Base-by-base conservation (phyloP, 2,797 vertebrate genomes). In the Lutjanus argentimaculatus region DNA sequence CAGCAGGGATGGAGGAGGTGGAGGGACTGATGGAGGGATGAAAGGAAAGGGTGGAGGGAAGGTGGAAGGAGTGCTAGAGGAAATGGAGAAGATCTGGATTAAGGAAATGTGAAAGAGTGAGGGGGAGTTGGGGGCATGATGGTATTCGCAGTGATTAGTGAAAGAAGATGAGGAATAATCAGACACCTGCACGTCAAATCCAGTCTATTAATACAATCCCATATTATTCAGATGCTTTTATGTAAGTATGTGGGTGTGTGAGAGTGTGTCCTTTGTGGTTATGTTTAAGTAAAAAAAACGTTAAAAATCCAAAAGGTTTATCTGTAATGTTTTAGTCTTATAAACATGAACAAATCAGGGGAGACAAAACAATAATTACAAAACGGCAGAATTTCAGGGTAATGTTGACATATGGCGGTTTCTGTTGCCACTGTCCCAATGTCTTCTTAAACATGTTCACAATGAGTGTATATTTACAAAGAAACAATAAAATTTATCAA, bases 61-160 rank as follows among this genome's bases (percentile, higher is more conserved):
- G 83, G 77, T 79, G 71, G 65, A 83, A 58, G 79, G 74, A 84
- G 69, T 19, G 70, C 90, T 90, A 48, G 74, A 92, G 85, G 84
- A 89, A 86, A 92, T 61, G 78, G 52, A 85, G 67, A 84, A 84
- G 84, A 89, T 81, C 80, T 86, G 85, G 72, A 79, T 10, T 36
- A 82, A 89, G 68, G 70, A 78, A 59, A 85, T 83, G 70, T 53
- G 59, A 45, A 82, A 62, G 46, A 78, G 75, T 13, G 67, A 59
- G 67, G 69, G 55, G n/a, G 63, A 19, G 78, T 25, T 52, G 62
- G 72, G 57, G 46, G 14, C 6, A 1, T 40, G 7, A 75, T 51
- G 52, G 30, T 52, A 46, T 62, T 86, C 66, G 62, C 2, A 55
- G 1, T 56, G 56, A 82, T 89, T 81, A 88, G 68, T 86, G 42